Conservation (phyloP, 2,888 invertebrate species). For the Drosophila mayaguana region DNA sequence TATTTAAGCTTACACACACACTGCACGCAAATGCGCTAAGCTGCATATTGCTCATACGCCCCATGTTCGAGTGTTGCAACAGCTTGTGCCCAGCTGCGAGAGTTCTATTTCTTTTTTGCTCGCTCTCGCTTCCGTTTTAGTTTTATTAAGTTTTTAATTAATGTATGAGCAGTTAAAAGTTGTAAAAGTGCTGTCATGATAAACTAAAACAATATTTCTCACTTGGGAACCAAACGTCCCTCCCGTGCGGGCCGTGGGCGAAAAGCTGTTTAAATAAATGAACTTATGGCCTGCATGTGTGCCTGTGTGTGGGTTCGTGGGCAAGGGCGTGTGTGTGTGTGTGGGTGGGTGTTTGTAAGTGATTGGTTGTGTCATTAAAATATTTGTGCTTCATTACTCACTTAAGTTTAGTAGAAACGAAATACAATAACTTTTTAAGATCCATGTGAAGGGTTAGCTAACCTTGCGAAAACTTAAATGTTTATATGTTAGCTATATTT, state of each 20-base stretch:
- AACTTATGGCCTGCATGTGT: conserved; percentile 48
- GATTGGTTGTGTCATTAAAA: conserved; percentile 73
- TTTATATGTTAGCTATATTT: no score
- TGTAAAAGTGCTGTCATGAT: conserved; percentile 81
- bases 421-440: background rate
- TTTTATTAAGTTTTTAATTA: conserved; percentile 81
- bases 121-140: conserved; percentile 45
- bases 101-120: conserved; percentile 2
- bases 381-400: conserved; percentile 79
- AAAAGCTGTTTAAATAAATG: conserved; percentile 70
- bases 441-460: background rate
- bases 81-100: conserved; percentile 50
- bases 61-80: conserved; percentile 37
- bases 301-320: background rate
- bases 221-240: conserved; percentile 55
- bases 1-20: background rate
- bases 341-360: conserved; percentile 14
- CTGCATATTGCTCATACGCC: conserved; percentile 32
- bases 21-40: conserved; percentile 10
- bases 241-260: conserved; percentile 29
- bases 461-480: background rate
- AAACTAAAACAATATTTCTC: conserved; percentile 81
- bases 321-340: conserved; percentile 5
- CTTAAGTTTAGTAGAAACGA: conserved; percentile 32
- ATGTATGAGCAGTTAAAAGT: conserved; percentile 81